Evolutionary conservation across 2,797 vertebrate genomes (phyloP), one percentile per base, ranked within the genome.

Genomic region (Poecilia picta): DNA sequence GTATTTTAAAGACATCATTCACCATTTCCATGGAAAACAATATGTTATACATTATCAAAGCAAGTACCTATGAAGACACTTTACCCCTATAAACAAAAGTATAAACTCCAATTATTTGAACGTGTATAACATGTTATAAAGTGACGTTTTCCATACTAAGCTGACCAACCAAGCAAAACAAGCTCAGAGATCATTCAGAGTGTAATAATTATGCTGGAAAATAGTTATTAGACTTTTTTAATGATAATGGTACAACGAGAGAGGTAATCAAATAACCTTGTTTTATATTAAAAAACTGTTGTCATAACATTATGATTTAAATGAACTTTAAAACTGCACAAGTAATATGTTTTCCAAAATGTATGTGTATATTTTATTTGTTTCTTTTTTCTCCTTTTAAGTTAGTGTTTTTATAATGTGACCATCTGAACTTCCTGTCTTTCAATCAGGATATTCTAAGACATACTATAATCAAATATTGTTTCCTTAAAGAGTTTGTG

Each of bases 151-250:
- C 53, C 10, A 12, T 11, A 12, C 8, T 55, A n/a, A 25, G 81
- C 74, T 82, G 76, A 77, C 70, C 72, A 74, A 74, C 80, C 70
- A 75, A 83, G 75, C 41, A 87, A 88, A 81, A 86, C 79, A 87
- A 88, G 47, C 83, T 83, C 81, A 82, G 76, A 72, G 80, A 83
- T 70, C 79, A 86, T 87, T 92, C 84, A 90, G 82, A 81, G 84
- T 74, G 83, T 88, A 83, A 78, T 76, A 76, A 89, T 87, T 88
- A 87, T 83, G 85, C 85, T 68, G 74, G 89, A 80, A 86, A 89
- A 88, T 93, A 88, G 92, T 93, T 92, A 91, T 90, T 88, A 39
- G 78, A 77, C 46, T 23, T 78, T 85, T 89, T 70, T 73, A 76
- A 86, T 80, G 87, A 91, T 47, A 86, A 75, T 79, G 66, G 76